Conservation (phyloP, 30 jellyfish, hydroid and myxozoan genomes). For the Clytia hemisphaerica region DNA sequence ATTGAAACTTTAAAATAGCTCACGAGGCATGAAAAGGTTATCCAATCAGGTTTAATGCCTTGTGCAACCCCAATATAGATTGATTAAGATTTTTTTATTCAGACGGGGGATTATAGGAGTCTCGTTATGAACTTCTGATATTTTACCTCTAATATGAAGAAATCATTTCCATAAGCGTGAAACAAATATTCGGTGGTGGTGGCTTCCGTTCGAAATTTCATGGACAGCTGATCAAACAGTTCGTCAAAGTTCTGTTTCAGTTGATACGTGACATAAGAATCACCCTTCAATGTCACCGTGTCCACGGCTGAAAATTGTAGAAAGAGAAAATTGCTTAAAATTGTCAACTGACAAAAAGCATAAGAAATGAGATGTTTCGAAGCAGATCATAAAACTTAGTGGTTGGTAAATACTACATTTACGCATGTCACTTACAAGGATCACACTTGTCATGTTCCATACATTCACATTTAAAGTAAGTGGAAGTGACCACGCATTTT, state of each 20-base stretch:
- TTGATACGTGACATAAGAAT: slow-evolving; percentile 63
- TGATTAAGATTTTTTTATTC: too few relatives aligned
- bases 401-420: background rate
- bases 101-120: too few relatives aligned
- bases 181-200: too few relatives aligned
- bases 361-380: too few relatives aligned
- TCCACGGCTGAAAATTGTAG: slow-evolving; percentile 48
- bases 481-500: slow-evolving; percentile 49
- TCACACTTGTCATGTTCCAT: slow-evolving; percentile 16
- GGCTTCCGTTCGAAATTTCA: slow-evolving; percentile 82
- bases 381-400: too few relatives aligned
- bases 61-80: too few relatives aligned
- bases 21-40: too few relatives aligned
- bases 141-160: slow-evolving; percentile 78
- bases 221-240: slow-evolving; percentile 56
- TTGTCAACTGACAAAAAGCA: too few relatives aligned
- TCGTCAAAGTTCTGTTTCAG: slow-evolving; percentile 66
- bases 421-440: background rate
- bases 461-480: slow-evolving; percentile 50
- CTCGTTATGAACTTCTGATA: too few relatives aligned
- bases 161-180: slow-evolving; percentile 81
- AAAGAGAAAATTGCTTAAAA: too few relatives aligned
- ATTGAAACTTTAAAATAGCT: too few relatives aligned
- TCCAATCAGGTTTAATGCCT: too few relatives aligned
- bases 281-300: slow-evolving; percentile 83